These are phyloP conservation scores for Pogonocherus hispidulus DNA, from an alignment of 2,888 invertebrate species.

Conservation along the genomic window DNA sequence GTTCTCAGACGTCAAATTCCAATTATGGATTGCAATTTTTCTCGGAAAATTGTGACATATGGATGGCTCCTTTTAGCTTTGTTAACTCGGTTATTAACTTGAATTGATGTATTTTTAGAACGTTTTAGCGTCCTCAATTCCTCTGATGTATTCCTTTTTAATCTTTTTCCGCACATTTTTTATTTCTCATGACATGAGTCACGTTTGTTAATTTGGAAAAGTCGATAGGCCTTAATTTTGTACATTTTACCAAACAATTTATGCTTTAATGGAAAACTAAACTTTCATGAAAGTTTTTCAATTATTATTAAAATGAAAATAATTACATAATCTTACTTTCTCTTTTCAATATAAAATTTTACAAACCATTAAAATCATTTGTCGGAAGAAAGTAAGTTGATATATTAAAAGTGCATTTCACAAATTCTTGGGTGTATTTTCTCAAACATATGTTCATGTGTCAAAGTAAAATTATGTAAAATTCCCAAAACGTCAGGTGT, in stretches of 20 bases:
- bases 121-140: neutral
- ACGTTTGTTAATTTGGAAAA: neutral
- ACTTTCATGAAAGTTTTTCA: neutral
- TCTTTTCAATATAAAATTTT: neutral
- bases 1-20: conserved; percentile 39
- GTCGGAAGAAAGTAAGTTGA: too few species aligned
- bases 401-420: too few species aligned
- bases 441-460: conserved; percentile 3
- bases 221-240: neutral
- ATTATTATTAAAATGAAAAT: neutral
- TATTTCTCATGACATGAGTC: conserved; percentile 2
- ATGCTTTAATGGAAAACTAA: neutral
- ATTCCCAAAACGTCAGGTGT: too few species aligned
- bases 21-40: conserved; percentile 23
- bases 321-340: conserved; percentile 36
- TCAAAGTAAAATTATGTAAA: conserved; percentile 34
- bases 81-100: neutral
- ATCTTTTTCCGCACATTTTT: too few species aligned
- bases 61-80: conserved; percentile 12
- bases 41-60: conserved; percentile 42
- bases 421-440: neutral
- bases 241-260: neutral
- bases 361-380: too few species aligned
- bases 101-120: neutral
- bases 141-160: too few species aligned